Evolutionary conservation across 2,888 invertebrate genomes (phyloP).

Genomic region (Macrophya alboannulata): DNA sequence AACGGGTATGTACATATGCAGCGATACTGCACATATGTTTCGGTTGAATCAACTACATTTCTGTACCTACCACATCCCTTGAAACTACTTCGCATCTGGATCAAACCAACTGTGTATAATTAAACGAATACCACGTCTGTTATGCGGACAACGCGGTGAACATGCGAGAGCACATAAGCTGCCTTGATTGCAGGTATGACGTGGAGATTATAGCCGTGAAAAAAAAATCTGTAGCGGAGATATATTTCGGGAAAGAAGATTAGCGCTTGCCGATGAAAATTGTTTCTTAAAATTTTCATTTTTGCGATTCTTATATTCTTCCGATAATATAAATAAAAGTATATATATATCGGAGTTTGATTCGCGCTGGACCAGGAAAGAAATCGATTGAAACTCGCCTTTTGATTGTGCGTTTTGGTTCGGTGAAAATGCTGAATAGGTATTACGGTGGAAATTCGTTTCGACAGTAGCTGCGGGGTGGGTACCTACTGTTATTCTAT

Average conservation of each 20-base stretch:
- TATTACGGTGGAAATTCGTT: background rate
- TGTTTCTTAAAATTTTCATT: background rate
- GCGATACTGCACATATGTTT: slow-evolving; percentile 77
- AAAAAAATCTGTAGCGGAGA: background rate
- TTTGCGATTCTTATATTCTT: background rate
- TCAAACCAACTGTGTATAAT: slow-evolving; percentile 76
- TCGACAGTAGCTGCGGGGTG: background rate
- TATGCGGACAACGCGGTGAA: background rate
- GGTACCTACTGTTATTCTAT: slow-evolving; percentile 12
- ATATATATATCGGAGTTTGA: background rate
- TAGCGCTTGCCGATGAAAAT: no score
- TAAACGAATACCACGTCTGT: slow-evolving; percentile 65
- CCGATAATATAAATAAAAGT: background rate
- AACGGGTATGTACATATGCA: background rate
- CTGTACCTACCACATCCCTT: slow-evolving; percentile 54
- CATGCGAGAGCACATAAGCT: background rate
- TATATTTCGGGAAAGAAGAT: no score
- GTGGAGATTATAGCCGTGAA: background rate
- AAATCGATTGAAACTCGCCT: slow-evolving; percentile 31
- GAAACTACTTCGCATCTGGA: slow-evolving; percentile 69
- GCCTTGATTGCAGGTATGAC: background rate
- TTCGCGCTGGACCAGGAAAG: background rate
- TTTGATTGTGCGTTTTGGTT: slow-evolving; percentile 16
- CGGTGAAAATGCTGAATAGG: slow-evolving; percentile 39
- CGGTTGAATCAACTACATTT: slow-evolving; percentile 75